These are phyloP conservation scores for Shinisaurus crocodilurus DNA, from an alignment of 2,113 vertebrate species.

Conservation along the genomic window DNA sequence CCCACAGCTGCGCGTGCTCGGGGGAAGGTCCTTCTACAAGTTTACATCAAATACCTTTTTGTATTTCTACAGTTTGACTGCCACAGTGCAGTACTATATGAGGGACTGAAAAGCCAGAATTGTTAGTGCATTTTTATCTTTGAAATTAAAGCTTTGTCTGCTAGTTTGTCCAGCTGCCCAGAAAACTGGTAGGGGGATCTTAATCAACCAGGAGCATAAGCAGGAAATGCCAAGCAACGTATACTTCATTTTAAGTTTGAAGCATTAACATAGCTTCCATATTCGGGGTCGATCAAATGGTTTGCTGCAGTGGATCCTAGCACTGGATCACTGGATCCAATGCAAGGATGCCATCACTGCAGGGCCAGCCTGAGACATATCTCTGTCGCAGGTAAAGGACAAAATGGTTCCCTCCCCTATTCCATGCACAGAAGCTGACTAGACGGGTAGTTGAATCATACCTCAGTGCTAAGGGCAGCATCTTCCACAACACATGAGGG, in stretches of 20 bases:
- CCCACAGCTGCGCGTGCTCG: no score
- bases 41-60: not conserved
- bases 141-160: not conserved
- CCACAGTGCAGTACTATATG: not conserved
- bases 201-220: not conserved
- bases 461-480: no score
- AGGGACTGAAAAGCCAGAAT: not conserved
- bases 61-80: not conserved
- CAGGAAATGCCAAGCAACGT: not conserved
- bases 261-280: not conserved
- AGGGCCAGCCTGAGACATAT: no score
- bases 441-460: no score
- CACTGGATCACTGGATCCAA: not conserved
- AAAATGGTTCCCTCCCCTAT: no score
- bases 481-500: no score
- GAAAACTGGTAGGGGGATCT: not conserved
- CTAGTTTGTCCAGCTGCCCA: not conserved
- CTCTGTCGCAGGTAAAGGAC: no score
- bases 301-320: not conserved
- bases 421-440: no score
- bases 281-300: not conserved
- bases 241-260: not conserved
- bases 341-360: not conserved
- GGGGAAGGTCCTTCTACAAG: no score
- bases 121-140: constrained; percentile 23